Percentiles rank a stretch among this genome's conserved stretches.
Evolutionary conservation across 1,140 invertebrate species (phyloP).

Genomic region (Drosophila biarmipes): DNA sequence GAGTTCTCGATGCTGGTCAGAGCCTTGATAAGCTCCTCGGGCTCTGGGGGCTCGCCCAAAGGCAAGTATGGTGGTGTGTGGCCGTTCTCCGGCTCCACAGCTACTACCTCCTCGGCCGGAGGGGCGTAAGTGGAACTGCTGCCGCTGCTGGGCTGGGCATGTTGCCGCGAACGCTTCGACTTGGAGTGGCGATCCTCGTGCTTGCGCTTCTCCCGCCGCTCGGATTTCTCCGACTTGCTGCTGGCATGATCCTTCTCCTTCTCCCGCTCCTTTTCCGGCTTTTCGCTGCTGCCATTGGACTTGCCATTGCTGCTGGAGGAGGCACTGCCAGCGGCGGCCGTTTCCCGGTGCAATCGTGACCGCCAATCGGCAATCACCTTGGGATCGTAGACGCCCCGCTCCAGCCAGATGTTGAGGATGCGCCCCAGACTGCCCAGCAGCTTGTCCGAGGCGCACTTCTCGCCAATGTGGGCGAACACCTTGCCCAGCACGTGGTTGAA

Average conservation of each 20-base stretch:
- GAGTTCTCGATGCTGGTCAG: conserved; percentile 95
- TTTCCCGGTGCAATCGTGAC: conserved; percentile 50
- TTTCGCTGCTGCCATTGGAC: conserved; percentile 6
- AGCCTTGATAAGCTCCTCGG: conserved; percentile 93
- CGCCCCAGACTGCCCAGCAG: conserved; percentile 91
- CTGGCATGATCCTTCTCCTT: conserved; percentile 56
- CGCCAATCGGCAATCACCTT: conserved; percentile 90
- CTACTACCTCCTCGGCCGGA: conserved; percentile 10
- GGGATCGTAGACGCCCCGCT: conserved; percentile 94
- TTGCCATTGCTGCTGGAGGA: conserved; percentile 42
- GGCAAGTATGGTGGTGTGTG: conserved; percentile 90
- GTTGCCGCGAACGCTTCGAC: conserved; percentile 48
- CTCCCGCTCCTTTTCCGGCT: conserved; percentile 28
- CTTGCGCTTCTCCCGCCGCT: conserved; percentile 69
- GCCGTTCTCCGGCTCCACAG: conserved; percentile 48
- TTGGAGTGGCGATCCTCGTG: conserved; percentile 69
- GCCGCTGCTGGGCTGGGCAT: conserved; percentile 35
- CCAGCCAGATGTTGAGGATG: conserved; percentile 96
- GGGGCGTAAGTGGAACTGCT: conserved; percentile 86
- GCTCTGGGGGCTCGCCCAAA: conserved; percentile 93
- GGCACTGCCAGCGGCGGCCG: background rate
- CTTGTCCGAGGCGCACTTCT: conserved; percentile 89
- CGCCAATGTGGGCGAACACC: conserved; percentile 92
- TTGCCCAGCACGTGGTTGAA: conserved; percentile 91
- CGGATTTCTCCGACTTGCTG: conserved; percentile 55